These are phyloP conservation scores for Tor tambroides DNA, from an alignment of 2,113 vertebrate species.

Conservation along the genomic window DNA sequence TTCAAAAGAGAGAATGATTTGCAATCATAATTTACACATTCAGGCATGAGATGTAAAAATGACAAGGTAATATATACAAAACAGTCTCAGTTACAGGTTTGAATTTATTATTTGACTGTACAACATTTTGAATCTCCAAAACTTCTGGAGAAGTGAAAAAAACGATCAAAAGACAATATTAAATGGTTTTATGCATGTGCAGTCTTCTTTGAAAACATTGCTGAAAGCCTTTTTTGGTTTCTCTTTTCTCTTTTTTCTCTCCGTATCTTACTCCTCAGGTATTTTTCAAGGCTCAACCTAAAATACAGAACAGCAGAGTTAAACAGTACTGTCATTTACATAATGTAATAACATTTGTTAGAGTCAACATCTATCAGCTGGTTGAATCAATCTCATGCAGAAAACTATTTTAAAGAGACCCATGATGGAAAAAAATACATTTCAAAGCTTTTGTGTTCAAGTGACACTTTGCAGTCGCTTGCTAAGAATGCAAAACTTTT, in stretches of 20 bases:
- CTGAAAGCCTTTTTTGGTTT: constrained; percentile 67
- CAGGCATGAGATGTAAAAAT: neutral
- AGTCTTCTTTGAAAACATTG: constrained; percentile 79
- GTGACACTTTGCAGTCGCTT: neutral
- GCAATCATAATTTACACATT: neutral
- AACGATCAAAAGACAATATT: neutral
- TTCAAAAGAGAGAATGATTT: neutral
- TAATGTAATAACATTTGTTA: neutral
- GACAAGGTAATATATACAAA: neutral
- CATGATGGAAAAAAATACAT: neutral
- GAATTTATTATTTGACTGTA: constrained; percentile 25
- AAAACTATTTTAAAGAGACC: neutral
- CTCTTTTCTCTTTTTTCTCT: constrained; percentile 64
- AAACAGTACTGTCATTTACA: neutral
- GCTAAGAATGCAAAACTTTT: too few relatives aligned
- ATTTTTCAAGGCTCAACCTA: constrained; percentile 85
- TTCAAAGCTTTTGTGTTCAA: neutral
- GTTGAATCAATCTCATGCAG: too few relatives aligned
- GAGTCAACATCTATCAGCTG: too few relatives aligned
- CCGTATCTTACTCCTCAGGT: constrained; percentile 67
- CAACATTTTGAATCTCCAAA: neutral
- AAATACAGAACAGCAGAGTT: constrained; percentile 50
- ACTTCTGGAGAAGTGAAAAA: neutral
- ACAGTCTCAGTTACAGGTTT: neutral
- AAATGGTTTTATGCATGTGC: constrained; percentile 48